Evolutionary conservation across 2,797 vertebrate species (phyloP), one percentile per base, ranked within the genome.

Genomic region (Sebastes vulpes): DNA sequence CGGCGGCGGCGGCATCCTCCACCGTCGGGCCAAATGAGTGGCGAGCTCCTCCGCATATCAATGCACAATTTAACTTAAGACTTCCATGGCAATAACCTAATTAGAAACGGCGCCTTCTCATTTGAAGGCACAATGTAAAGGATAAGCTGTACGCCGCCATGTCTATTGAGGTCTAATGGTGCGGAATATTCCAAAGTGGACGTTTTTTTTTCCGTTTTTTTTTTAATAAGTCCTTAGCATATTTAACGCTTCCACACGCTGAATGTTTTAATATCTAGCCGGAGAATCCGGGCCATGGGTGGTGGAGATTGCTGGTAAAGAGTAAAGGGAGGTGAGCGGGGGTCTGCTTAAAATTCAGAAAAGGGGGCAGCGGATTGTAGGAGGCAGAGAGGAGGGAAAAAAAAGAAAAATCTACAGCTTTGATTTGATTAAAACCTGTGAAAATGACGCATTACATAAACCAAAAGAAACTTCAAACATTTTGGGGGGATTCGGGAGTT

Each of bases 51-150:
- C 61, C 38, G 87, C 93, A 93, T 94, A 93, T 94, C 90, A 93
- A 93, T 91, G 90, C 83, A 86, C 91, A 92, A 91, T 95, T 95
- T 93, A 92, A 93, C 91, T 92, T 86, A 83, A 86, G 89, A 94
- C 88, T 83, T 91, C 82, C 89, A 81, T 80, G 92, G 90, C 90
- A 89, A 88, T 93, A 92, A 92, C 89, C 92, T 93, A 92, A 95
- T 94, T 94, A 95, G 90, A 90, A 92, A 84, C 83, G 68, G 57
- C 72, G 65, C 72, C 78, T 87, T 90, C 92, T 92, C 78, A 86
- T 92, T 89, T 89, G 82, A 82, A 87, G 86, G 83, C 88, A 91
- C 91, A 93, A 92, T 93, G 93, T 89, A 80, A 90, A 90, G 92
- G 87, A 92, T 89, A 87, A 93, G 92, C 92, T 83, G 68, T 32